Evolutionary conservation across 1,140 invertebrate species (phyloP).

Genomic region (Macrocentrus cingulum): DNA sequence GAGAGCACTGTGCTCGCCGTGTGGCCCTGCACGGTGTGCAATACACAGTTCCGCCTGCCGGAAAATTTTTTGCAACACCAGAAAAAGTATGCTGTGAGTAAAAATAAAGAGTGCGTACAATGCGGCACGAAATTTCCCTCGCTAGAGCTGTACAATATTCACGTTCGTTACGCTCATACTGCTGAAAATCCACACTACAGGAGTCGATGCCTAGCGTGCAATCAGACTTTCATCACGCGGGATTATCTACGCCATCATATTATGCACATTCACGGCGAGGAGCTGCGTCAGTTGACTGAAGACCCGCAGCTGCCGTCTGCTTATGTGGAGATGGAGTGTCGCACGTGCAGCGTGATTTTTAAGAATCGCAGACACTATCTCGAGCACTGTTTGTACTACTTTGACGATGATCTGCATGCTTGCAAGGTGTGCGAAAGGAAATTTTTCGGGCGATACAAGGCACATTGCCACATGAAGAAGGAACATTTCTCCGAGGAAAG

Average conservation of each 20-base stretch:
- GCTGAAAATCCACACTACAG: not conserved
- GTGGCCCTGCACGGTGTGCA: not conserved
- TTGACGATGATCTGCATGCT: not conserved
- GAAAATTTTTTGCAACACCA: not conserved
- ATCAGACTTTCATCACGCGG: conserved; percentile 17
- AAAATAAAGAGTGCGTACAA: not conserved
- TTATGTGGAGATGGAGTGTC: not conserved
- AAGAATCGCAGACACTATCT: conserved; percentile 17
- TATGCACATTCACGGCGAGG: conserved; percentile 18
- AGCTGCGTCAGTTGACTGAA: not conserved
- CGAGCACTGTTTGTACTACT: conserved; percentile 25
- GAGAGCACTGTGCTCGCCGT: no score
- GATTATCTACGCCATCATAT: conserved; percentile 14
- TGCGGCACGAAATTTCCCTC: conserved; percentile 18
- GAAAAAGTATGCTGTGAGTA: not conserved
- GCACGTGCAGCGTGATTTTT: conserved; percentile 17
- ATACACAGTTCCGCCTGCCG: not conserved
- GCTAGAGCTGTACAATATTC: not conserved
- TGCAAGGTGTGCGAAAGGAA: conserved; percentile 12
- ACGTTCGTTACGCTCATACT: conserved; percentile 7
- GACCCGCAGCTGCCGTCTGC: not conserved
- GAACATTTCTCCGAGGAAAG: conserved; percentile 9
- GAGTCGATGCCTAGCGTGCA: conserved; percentile 13
- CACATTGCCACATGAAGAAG: conserved; percentile 17
- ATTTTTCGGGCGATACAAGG: conserved; percentile 3